phyloP scores from a whole-genome alignment of 2,113 vertebrate species.

The Chelonoidis abingdonii region DNA sequence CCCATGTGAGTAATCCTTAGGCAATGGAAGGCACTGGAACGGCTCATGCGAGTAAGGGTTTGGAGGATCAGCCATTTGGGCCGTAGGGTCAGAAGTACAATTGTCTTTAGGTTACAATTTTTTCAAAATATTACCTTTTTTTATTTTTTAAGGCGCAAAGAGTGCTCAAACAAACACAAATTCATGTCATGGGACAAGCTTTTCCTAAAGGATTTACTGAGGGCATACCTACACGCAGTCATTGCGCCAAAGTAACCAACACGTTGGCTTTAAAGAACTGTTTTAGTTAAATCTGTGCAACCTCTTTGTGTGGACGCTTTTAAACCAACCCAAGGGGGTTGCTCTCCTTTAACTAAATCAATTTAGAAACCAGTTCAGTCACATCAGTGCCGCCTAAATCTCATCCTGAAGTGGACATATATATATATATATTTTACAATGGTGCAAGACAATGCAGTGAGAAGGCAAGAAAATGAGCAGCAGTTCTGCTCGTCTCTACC shows the following conservation, averaged over 20 bases:
- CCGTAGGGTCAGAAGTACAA: background rate
- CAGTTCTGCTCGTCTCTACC: accelerated
- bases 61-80: background rate
- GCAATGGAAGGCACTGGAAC: slow-evolving; percentile 3
- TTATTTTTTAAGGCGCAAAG: background rate
- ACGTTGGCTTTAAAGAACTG: background rate
- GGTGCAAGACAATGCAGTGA: background rate
- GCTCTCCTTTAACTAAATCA: background rate
- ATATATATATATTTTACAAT: background rate
- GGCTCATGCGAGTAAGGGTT: background rate
- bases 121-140: background rate
- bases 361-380: background rate
- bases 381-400: background rate
- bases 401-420: background rate
- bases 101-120: background rate
- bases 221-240: background rate
- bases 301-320: background rate
- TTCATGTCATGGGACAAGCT: background rate
- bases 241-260: background rate
- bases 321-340: background rate
- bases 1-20: background rate
- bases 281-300: background rate
- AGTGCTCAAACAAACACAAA: slow-evolving; percentile 5
- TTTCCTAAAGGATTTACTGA: background rate
- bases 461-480: background rate